Base-by-base conservation (phyloP, 2,888 invertebrate species). In the Thecocarcelia acutangulata region DNA sequence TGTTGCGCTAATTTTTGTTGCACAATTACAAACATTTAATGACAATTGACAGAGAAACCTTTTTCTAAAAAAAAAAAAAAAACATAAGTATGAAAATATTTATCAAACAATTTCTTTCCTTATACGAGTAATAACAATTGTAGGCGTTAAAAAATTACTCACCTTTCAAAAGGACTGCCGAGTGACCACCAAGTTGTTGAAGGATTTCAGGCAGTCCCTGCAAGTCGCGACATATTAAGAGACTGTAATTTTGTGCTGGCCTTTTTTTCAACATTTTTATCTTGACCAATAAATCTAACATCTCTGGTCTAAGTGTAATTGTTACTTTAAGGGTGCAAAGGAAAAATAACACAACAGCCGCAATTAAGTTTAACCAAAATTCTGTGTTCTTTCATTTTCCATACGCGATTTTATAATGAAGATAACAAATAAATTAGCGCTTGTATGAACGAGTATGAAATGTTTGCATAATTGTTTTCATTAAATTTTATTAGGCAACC, bases 391-490 rank as follows among this genome's bases (percentile, higher is more conserved):
- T 59, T 13, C 42, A n/a, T 40, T 70, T 44, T 56, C 48, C 15
- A 3, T 66, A 76, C 37, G 81, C 85, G 88, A 88, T 88, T 86
- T 79, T 86, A 85, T 88, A 86, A 86, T 87, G 87, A 86, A 88
- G 89, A 89, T 89, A 89, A 87, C 85, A 84, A 85, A 85, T 86
- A 88, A 89, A 89, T 89, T 89, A 89, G 89, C 88, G 85, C 85
- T 83, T 79, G 79, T 75, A 81, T 84, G 75, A 66, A 50, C 11
- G 69, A 37, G 64, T 66, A 74, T 58, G 56, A 72, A 76, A 77
- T 75, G 70, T 78, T 78, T 82, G 70, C 82, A 75, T 82, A 82
- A 78, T 80, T 80, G 73, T 80, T 76, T 83, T 80, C 63, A 66
- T 69, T 28, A 79, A 74, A 59, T 74, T 82, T 79, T 78, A 73